Percentiles rank a stretch among this genome's conserved stretches.
Evolutionary conservation across 2,888 invertebrate genomes (phyloP).

Genomic region (Adineta ricciae): DNA sequence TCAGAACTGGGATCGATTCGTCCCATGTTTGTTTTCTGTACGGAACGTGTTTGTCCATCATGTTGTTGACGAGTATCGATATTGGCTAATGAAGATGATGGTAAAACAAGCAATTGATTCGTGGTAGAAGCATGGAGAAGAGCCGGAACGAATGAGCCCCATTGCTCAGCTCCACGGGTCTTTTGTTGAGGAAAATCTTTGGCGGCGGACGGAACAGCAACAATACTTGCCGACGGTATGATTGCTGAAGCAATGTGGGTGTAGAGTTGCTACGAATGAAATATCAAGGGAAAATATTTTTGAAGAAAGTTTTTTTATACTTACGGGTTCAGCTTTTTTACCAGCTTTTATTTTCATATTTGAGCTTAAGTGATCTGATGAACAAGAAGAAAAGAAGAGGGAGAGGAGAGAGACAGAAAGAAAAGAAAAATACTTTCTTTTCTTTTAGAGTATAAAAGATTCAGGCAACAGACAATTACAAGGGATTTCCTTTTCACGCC

Average conservation of each 20-base stretch:
- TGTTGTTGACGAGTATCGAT: background rate
- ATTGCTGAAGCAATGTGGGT: slow-evolving; percentile 3
- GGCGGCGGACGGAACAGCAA: background rate
- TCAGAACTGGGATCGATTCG: background rate
- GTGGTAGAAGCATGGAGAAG: background rate
- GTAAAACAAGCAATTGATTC: background rate
- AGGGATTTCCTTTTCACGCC: background rate
- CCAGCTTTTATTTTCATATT: background rate
- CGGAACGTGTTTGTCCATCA: background rate
- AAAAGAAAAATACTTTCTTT: background rate
- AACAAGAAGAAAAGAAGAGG: background rate
- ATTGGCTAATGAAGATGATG: background rate
- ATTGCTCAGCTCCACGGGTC: background rate
- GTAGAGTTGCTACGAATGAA: background rate
- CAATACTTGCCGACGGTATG: background rate
- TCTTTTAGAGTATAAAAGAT: background rate
- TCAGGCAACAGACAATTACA: background rate
- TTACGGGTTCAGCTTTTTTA: background rate
- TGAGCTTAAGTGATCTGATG: background rate
- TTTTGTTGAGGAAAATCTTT: background rate
- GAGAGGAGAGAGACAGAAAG: background rate
- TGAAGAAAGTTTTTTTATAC: background rate
- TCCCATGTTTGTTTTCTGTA: too few species aligned
- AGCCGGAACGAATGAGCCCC: background rate
- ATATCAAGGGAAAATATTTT: background rate